Evolutionary conservation across 1,140 invertebrate genomes (phyloP).

Genomic region (Drosophila ficusphila): DNA sequence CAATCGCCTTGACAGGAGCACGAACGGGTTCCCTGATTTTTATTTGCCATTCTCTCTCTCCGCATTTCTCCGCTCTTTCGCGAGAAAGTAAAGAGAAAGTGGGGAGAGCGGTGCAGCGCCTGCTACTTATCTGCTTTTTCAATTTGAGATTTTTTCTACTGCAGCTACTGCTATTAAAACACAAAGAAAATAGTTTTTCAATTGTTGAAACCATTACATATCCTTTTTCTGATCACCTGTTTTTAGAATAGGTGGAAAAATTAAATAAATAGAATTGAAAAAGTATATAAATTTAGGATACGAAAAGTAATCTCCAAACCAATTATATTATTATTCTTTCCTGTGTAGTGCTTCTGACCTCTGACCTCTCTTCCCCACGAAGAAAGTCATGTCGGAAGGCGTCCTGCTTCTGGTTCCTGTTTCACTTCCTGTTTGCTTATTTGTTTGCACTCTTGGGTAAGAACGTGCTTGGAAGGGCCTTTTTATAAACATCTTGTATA

Average conservation of each 20-base stretch:
- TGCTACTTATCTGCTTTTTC: conserved; percentile 60
- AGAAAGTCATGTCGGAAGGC: conserved; percentile 29
- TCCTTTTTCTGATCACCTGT: too few species aligned
- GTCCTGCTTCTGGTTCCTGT: conserved; percentile 10
- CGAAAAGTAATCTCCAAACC: too few species aligned
- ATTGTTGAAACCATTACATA: too few species aligned
- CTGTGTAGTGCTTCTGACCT: background rate
- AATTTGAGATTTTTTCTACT: conserved; percentile 70
- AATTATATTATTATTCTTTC: background rate
- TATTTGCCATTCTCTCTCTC: conserved; percentile 70
- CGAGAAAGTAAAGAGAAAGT: background rate
- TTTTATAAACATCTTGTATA: conserved; percentile 58
- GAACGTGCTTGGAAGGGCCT: conserved; percentile 39
- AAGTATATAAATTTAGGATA: too few species aligned
- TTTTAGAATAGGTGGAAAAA: too few species aligned
- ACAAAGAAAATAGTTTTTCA: too few species aligned
- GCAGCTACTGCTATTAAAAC: conserved; percentile 15
- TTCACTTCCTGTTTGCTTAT: conserved; percentile 22
- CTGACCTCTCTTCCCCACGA: background rate
- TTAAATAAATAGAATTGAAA: too few species aligned
- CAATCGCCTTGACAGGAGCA: conserved; percentile 44
- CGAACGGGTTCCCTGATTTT: conserved; percentile 55
- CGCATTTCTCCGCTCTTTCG: conserved; percentile 7
- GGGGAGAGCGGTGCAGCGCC: background rate
- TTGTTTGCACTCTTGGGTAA: conserved; percentile 30